A percentile compares a stretch with the other conserved stretches of the same genome.
These are phyloP conservation scores for Tamias sibiricus DNA, from an alignment of 2,113 vertebrate species.

Conservation along the genomic window DNA sequence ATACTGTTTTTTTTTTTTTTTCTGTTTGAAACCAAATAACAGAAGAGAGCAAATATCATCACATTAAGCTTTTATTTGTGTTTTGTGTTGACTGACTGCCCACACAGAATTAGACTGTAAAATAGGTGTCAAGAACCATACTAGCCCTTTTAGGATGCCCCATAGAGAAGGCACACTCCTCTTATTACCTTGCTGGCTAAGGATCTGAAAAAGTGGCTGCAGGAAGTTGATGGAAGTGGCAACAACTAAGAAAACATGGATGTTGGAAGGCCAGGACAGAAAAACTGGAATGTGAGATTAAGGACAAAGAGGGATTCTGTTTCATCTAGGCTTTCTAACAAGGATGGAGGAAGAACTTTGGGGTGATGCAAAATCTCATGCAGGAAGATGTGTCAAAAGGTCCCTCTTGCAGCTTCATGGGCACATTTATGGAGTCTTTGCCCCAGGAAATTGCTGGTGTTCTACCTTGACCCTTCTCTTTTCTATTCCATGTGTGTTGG, in stretches of 20 bases:
- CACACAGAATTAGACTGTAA: neutral
- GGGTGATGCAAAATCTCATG: neutral
- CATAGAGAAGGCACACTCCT: neutral
- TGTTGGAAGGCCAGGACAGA: neutral
- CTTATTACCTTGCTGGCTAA: neutral
- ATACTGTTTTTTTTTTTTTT: constrained; percentile 1
- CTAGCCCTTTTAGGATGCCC: neutral
- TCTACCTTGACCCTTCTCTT: neutral
- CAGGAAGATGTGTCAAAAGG: neutral
- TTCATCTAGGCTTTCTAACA: neutral
- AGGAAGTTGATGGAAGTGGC: neutral
- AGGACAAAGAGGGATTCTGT: neutral
- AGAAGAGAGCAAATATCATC: neutral
- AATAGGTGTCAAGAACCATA: neutral
- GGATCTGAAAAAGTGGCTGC: neutral
- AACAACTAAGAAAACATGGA: neutral
- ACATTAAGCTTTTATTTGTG: neutral
- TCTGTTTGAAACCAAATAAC: neutral
- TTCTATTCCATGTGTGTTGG: neutral
- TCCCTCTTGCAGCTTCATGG: neutral
- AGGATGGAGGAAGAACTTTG: neutral
- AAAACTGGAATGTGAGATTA: neutral
- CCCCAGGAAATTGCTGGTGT: neutral
- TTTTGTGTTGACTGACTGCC: neutral
- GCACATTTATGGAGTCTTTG: neutral